Conservation (phyloP, 2,888 invertebrate genomes). For the Thelaira solivaga region DNA sequence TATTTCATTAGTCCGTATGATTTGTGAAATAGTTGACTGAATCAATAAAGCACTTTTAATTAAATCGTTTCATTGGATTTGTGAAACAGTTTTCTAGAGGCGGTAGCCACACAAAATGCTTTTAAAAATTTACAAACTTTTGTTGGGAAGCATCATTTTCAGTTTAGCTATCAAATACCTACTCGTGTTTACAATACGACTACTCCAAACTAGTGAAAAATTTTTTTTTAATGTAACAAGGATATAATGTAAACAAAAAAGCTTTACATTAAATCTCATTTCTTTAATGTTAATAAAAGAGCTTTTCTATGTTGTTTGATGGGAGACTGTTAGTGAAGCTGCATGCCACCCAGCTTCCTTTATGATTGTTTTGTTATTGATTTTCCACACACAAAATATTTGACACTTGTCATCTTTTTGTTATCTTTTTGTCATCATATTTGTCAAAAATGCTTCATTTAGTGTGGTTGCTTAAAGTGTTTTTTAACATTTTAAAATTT, state of each 20-base stretch:
- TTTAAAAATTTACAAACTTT: too few species aligned
- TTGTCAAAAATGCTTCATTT: constrained; percentile 29
- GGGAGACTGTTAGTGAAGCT: constrained; percentile 49
- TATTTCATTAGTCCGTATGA: too few species aligned
- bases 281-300: not conserved
- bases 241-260: not conserved
- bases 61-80: too few species aligned
- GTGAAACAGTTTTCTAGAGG: too few species aligned
- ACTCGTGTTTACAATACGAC: too few species aligned
- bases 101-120: too few species aligned
- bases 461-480: constrained; percentile 11
- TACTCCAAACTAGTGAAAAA: not conserved
- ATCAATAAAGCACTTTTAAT: too few species aligned
- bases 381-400: constrained; percentile 57
- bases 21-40: too few species aligned
- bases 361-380: constrained; percentile 57
- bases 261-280: not conserved
- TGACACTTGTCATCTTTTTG: constrained; percentile 62
- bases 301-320: constrained; percentile 9
- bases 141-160: too few species aligned
- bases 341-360: constrained; percentile 3
- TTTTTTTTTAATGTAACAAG: too few species aligned
- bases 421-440: constrained; percentile 7
- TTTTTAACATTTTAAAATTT: constrained; percentile 6
- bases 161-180: too few species aligned